These are phyloP conservation scores for Odontothrips loti DNA, from an alignment of 2,888 invertebrate species.

Conservation along the genomic window DNA sequence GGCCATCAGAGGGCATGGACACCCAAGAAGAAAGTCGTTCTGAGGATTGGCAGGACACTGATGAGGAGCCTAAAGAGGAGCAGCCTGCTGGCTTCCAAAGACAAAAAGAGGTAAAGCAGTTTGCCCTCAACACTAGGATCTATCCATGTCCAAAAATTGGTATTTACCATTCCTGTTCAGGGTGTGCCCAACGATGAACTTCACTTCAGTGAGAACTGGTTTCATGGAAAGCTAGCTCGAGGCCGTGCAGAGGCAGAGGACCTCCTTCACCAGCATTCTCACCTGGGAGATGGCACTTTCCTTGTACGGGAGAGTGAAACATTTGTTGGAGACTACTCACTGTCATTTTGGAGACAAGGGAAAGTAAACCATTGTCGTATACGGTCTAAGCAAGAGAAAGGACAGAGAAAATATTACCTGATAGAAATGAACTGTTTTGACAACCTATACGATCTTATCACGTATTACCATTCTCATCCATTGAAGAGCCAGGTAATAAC, in stretches of 20 bases:
- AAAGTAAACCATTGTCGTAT: slow-evolving; percentile 91
- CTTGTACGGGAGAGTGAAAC: slow-evolving; percentile 91
- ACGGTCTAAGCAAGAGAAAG: slow-evolving; percentile 80
- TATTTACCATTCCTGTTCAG: slow-evolving; percentile 36
- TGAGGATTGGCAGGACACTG: slow-evolving; percentile 52
- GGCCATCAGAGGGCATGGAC: slow-evolving; percentile 49
- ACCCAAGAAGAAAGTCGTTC: slow-evolving; percentile 54
- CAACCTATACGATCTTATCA: slow-evolving; percentile 85
- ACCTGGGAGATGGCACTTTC: slow-evolving; percentile 87
- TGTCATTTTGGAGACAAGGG: slow-evolving; percentile 86
- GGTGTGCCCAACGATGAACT: slow-evolving; percentile 79
- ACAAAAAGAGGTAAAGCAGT: slow-evolving; percentile 47
- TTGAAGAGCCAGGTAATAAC: slow-evolving; percentile 68
- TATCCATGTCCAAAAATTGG: background rate
- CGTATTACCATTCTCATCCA: slow-evolving; percentile 81
- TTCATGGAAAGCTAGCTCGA: slow-evolving; percentile 79
- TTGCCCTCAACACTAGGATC: background rate
- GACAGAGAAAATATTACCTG: slow-evolving; percentile 83
- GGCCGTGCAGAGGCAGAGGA: slow-evolving; percentile 66
- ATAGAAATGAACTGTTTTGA: slow-evolving; percentile 86
- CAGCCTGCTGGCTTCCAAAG: slow-evolving; percentile 50
- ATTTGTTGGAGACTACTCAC: slow-evolving; percentile 91
- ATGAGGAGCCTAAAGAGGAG: slow-evolving; percentile 53
- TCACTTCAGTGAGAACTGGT: slow-evolving; percentile 91
- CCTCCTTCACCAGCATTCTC: slow-evolving; percentile 67